Evolutionary conservation across 2,888 invertebrate genomes (phyloP), one percentile per base, ranked within the genome.

Genomic region (Cataglyphis cursor): DNA sequence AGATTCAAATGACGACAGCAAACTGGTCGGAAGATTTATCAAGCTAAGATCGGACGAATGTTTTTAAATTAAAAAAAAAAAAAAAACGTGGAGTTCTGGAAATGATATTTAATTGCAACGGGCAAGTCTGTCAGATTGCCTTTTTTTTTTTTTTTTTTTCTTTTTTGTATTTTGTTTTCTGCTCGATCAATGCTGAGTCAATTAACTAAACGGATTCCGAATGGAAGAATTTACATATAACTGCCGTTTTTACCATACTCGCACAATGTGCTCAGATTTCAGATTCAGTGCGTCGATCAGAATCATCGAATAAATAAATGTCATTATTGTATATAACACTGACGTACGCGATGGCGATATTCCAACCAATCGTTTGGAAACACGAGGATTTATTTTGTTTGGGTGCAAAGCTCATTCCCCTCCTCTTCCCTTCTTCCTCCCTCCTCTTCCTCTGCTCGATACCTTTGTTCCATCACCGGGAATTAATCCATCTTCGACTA

Each of bases 331-430:
- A 76, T 59, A n/a, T n/a, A 51, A 51, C n/a, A 51, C n/a, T 51
- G 8, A 8, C 8, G 28, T 38, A 66, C 5, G 74, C 38, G 54
- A 62, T 44, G 74, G 74, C 74, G 28, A 35, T 21, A 12, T 31
- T 66, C 81, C 81, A 84, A 68, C 64, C 81, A 68, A 70, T 81
- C 61, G 21, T 21, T 73, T 3, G 44, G 24, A 61, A 74, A 44
- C 68, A 24, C 61, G 72, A 12, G 15, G 48, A 84, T 84, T 81
- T 81, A 75, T 75, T 75, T 81, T 75, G 68, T 75, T 81, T 44
- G 68, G 38, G 44, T 48, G 68, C 41, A 62, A 81, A 62, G 73
- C 81, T 65, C 78, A 48, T 74, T 84, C 68, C 73, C 54, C 41
- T 18, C 15, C n/a, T 18, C 61, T 18, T 8, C n/a, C 28, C 64